Percentiles rank a stretch among this genome's conserved stretches.
These are phyloP conservation scores for Globodera ellingtonae DNA, from an alignment of 1,140 invertebrate genomes.

Conservation along the genomic window DNA sequence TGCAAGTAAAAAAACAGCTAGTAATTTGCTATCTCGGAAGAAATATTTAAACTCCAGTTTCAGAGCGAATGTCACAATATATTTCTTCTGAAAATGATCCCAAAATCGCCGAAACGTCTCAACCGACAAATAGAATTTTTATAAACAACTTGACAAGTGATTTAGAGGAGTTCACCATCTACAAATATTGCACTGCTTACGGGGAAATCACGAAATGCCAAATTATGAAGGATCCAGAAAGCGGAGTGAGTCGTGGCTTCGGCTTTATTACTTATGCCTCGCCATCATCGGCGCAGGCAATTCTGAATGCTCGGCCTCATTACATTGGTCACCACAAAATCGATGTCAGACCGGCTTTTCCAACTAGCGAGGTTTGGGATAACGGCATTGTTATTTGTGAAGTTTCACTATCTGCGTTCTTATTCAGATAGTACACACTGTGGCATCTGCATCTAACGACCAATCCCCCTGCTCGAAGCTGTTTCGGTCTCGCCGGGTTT, in stretches of 20 bases:
- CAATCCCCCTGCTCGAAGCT: neutral
- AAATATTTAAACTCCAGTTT: too few relatives aligned
- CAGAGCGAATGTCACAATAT: neutral
- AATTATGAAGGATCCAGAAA: slow-evolving; percentile 37
- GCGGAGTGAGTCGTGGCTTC: slow-evolving; percentile 32
- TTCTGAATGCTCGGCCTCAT: slow-evolving; percentile 30
- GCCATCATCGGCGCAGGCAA: slow-evolving; percentile 16
- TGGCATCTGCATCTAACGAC: neutral
- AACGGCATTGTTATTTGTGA: neutral
- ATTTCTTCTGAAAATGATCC: neutral
- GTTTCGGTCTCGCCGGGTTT: slow-evolving; percentile 11
- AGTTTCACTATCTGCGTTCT: neutral
- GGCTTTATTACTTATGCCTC: slow-evolving; percentile 21
- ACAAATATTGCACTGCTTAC: slow-evolving; percentile 31
- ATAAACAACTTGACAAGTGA: slow-evolving; percentile 33
- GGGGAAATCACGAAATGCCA: slow-evolving; percentile 35
- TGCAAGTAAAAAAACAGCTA: too few relatives aligned
- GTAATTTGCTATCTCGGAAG: too few relatives aligned
- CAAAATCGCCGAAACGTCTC: neutral
- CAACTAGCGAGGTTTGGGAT: slow-evolving; percentile 11
- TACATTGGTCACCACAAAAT: slow-evolving; percentile 41
- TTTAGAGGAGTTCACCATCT: slow-evolving; percentile 34
- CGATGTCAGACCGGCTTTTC: slow-evolving; percentile 26
- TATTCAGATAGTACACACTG: neutral
- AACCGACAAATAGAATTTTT: slow-evolving; percentile 34